Evolutionary conservation across 1,140 invertebrate species (phyloP).

Genomic region (Trichomalopsis sarcophagae): DNA sequence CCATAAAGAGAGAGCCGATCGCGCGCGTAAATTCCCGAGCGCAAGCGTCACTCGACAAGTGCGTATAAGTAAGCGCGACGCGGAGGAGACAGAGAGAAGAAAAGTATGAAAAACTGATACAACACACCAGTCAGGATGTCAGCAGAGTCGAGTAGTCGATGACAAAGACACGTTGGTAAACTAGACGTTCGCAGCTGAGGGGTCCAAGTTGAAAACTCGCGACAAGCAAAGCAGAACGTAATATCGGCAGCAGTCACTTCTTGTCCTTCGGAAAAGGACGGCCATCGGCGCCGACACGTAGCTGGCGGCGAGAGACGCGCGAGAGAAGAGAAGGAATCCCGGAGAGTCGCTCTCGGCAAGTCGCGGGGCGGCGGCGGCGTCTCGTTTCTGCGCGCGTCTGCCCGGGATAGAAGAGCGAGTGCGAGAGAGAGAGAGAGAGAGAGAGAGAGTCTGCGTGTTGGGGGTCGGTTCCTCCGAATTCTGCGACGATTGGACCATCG

Average conservation of each 20-base stretch:
- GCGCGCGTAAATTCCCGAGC: too few relatives aligned
- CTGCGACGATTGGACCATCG: slow-evolving; percentile 74
- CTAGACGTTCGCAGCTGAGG: neutral
- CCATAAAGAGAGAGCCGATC: too few relatives aligned
- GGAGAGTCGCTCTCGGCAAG: slow-evolving; percentile 9
- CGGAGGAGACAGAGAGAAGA: neutral
- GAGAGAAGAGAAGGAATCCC: slow-evolving; percentile 39
- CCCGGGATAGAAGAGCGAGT: neutral
- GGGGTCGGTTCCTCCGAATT: slow-evolving; percentile 63
- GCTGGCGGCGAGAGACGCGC: slow-evolving; percentile 18
- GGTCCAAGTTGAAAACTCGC: neutral
- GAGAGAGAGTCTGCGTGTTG: slow-evolving; percentile 19
- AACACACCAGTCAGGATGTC: neutral
- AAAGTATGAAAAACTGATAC: slow-evolving; percentile 24
- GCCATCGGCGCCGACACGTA: neutral
- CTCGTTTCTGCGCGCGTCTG: slow-evolving; percentile 18
- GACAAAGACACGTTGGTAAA: neutral
- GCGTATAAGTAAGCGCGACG: too few relatives aligned
- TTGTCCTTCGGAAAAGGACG: slow-evolving; percentile 11
- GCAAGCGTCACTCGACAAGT: neutral
- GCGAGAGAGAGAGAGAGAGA: neutral
- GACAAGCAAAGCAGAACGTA: neutral
- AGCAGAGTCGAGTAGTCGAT: neutral
- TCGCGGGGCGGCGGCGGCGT: slow-evolving; percentile 29
- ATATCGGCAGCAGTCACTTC: neutral